Percentiles rank a stretch among this genome's conserved stretches.
phyloP scores from a whole-genome alignment of 2,797 vertebrate genomes.

The Tarsius wallacei region DNA sequence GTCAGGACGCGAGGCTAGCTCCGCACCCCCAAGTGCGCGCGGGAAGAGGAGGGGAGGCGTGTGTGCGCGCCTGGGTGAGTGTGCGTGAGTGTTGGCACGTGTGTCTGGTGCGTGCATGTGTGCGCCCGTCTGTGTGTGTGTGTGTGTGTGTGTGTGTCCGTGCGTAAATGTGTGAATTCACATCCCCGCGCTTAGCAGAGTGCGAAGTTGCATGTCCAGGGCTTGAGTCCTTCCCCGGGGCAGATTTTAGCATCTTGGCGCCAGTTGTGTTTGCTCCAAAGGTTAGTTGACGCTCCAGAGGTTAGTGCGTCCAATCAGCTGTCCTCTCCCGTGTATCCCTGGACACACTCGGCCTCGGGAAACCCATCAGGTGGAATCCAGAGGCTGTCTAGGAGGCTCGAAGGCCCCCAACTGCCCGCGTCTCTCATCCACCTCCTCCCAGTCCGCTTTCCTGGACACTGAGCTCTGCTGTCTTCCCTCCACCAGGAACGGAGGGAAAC shows the following conservation, averaged over 20 bases:
- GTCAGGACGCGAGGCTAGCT: background rate
- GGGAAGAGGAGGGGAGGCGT: no score
- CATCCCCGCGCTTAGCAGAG: background rate
- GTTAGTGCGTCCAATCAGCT: background rate
- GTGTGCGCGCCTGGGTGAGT: background rate
- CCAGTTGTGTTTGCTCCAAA: background rate
- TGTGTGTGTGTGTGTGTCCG: background rate
- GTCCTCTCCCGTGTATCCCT: background rate
- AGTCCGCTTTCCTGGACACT: background rate
- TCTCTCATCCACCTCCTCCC: background rate
- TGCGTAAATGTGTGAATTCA: background rate
- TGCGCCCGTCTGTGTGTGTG: background rate
- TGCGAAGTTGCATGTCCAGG: background rate
- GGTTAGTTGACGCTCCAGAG: background rate
- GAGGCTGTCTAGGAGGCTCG: background rate
- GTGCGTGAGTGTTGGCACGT: background rate
- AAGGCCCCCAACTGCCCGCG: background rate
- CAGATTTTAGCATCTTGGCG: slow-evolving; percentile 6
- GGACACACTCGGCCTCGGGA: background rate
- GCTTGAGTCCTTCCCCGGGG: background rate
- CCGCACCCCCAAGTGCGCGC: fast-evolving
- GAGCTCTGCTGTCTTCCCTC: background rate
- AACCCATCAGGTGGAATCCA: fast-evolving
- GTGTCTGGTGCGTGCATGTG: background rate
- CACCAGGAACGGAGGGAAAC: background rate